Conservation (phyloP, 2,888 invertebrate species). For the Onthophagus sagittarius region DNA sequence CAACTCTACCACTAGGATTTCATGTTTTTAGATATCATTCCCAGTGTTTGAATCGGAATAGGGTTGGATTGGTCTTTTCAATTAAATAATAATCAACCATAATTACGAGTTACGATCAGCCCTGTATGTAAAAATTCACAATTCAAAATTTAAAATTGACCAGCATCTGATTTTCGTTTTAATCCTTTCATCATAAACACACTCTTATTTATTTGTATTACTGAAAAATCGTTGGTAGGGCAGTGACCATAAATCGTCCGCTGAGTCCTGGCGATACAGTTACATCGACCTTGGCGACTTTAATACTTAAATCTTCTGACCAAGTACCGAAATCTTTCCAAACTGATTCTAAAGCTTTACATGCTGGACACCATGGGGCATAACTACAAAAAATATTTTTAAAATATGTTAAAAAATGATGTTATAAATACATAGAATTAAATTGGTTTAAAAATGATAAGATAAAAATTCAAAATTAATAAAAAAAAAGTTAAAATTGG, state of each 20-base stretch:
- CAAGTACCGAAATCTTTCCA: conserved; percentile 83
- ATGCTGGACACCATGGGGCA: conserved; percentile 99
- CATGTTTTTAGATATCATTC: no score
- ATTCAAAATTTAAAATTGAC: no score
- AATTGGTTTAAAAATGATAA: neutral
- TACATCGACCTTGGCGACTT: conserved; percentile 90
- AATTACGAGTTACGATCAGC: no score
- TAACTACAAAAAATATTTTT: conserved; percentile 58
- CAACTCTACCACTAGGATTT: no score
- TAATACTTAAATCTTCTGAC: conserved; percentile 69
- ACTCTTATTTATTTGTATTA: conserved; percentile 57
- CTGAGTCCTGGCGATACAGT: conserved; percentile 92
- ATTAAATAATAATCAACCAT: no score
- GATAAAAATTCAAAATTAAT: no score
- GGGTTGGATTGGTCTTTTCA: no score
- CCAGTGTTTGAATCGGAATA: no score
- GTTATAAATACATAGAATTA: conserved; percentile 7
- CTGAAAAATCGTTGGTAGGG: conserved; percentile 97
- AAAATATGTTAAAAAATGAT: neutral
- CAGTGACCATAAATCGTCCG: conserved; percentile 96
- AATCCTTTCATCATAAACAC: no score
- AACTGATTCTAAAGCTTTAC: conserved; percentile 79
- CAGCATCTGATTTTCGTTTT: no score
- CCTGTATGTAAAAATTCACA: no score
- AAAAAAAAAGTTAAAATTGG: no score